Percentiles rank a stretch among this genome's conserved stretches.
These are phyloP conservation scores for Menidia menidia DNA, from an alignment of 2,797 vertebrate species.

Conservation along the genomic window DNA sequence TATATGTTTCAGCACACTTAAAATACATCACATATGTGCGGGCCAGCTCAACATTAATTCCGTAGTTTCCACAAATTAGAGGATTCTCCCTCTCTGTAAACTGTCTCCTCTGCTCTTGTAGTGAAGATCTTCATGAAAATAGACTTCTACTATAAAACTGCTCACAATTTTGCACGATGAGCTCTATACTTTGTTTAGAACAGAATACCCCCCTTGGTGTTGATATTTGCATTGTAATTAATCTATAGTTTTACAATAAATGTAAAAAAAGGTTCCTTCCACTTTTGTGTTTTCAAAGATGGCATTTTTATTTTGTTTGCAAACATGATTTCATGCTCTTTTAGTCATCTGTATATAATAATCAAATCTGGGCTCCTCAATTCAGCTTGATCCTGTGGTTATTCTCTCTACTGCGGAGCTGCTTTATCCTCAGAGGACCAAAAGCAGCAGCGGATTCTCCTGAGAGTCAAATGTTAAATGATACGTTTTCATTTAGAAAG, in stretches of 20 bases:
- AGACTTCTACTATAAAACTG: slow-evolving; percentile 53
- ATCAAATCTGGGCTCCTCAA: slow-evolving; percentile 69
- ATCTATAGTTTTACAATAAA: slow-evolving; percentile 25
- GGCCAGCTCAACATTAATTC: slow-evolving; percentile 76
- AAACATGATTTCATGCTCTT: slow-evolving; percentile 72
- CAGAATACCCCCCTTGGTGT: slow-evolving; percentile 30
- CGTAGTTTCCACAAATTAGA: slow-evolving; percentile 78
- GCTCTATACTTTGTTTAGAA: slow-evolving; percentile 42
- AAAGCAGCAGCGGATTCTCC: slow-evolving; percentile 64
- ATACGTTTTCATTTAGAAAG: slow-evolving; percentile 83
- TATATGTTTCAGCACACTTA: slow-evolving; percentile 75
- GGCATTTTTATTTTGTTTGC: slow-evolving; percentile 67
- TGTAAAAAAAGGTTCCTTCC: slow-evolving; percentile 14
- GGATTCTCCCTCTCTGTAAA: slow-evolving; percentile 59
- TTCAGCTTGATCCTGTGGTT: slow-evolving; percentile 83
- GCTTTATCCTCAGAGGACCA: slow-evolving; percentile 61
- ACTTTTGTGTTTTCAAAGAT: slow-evolving; percentile 48
- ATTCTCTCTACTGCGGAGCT: slow-evolving; percentile 66
- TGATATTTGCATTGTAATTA: slow-evolving; percentile 58
- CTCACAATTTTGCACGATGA: slow-evolving; percentile 59
- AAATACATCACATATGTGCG: slow-evolving; percentile 83
- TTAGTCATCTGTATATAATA: slow-evolving; percentile 85
- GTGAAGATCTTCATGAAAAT: slow-evolving; percentile 65
- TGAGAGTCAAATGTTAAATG: slow-evolving; percentile 76
- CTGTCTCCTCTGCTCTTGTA: slow-evolving; percentile 48